Base-by-base conservation (phyloP, 2,797 vertebrate genomes). In the Microchirus variegatus region DNA sequence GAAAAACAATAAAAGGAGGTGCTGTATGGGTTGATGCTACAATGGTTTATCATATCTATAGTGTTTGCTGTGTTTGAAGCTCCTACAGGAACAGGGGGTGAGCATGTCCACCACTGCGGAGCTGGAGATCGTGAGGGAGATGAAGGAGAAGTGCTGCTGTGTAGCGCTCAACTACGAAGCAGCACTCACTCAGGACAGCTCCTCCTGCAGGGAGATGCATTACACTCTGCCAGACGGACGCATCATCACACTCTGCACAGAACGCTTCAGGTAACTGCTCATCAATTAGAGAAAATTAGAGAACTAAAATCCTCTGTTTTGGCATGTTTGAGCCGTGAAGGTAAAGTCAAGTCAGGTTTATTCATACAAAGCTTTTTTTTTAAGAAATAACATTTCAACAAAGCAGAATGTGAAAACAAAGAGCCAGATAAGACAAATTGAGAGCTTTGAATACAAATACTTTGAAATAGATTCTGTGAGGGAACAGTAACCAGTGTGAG, bases 221-320 rank as follows among this genome's bases (percentile, higher is more conserved):
- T 94, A 93, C 87, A 93, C 84, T 4, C 75, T 94, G 75, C 93
- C 93, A 0, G 93, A 94, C 1, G 93, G 93, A 40, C 90, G 83
- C 67, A 41, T 80, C 0, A 55, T 94, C 58, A 75, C 79, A 1
- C 72, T 94, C 10, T 10, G 45, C 67, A 78, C 85, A 0, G 92
- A 94, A 65, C 60, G 85, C 48, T 92, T 94, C 86, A 93, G 93
- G 93, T 94, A 87, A 89, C 58, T 22, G 36, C 16, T 40, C 37
- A 2, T 5, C 19, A 1, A n/a, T n/a, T n/a, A n/a, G n/a, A n/a
- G n/a, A 2, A 1, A 26, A 5, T 26, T 26, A 26, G 26, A 26
- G 26, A 26, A 26, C 26, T 26, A 3, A 26, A 26, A 26, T 26
- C 26, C 17, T 9, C 53, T 18, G 35, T 22, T 26, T 31, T 17